phyloP scores from a whole-genome alignment of 2,888 invertebrate species.

The Salpingus planirostris region DNA sequence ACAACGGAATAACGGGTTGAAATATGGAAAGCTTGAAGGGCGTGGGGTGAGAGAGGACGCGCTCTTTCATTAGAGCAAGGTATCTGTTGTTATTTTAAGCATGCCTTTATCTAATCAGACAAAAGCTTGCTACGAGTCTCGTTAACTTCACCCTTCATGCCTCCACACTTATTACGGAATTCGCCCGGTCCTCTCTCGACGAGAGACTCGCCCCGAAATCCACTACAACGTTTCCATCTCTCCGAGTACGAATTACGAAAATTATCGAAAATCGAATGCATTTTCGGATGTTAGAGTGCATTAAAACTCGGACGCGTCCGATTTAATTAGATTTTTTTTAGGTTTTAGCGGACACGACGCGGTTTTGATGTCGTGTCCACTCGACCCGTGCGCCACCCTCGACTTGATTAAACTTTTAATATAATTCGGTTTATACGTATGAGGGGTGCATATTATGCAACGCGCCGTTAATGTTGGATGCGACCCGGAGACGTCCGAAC shows the following conservation, averaged over 20 bases:
- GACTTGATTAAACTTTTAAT: constrained; percentile 17
- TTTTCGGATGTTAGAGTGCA: too few species aligned
- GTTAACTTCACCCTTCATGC: constrained; percentile 23
- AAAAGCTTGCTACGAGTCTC: constrained; percentile 37
- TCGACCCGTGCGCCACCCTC: constrained; percentile 8
- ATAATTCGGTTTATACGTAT: constrained; percentile 11
- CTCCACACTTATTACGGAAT: constrained; percentile 14
- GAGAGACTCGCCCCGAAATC: too few species aligned
- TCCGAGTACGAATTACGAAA: too few species aligned
- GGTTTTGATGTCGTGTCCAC: background rate
- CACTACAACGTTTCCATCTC: too few species aligned
- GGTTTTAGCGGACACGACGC: background rate
- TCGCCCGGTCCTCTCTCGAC: constrained; percentile 5
- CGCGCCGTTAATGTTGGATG: constrained; percentile 21
- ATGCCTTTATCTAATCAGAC: constrained; percentile 45
- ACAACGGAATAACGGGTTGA: too few species aligned
- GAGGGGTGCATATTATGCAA: constrained; percentile 17
- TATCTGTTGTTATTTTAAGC: constrained; percentile 45
- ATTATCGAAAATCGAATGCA: too few species aligned
- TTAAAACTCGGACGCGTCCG: too few species aligned
- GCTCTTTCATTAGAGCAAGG: constrained; percentile 42
- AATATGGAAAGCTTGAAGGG: constrained; percentile 25
- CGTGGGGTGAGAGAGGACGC: constrained; percentile 11
- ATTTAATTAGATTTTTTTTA: too few species aligned
- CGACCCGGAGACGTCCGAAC: constrained; percentile 16